These are phyloP conservation scores for Cyanoderma ruficeps DNA, from an alignment of 2,113 vertebrate genomes.

Conservation along the genomic window DNA sequence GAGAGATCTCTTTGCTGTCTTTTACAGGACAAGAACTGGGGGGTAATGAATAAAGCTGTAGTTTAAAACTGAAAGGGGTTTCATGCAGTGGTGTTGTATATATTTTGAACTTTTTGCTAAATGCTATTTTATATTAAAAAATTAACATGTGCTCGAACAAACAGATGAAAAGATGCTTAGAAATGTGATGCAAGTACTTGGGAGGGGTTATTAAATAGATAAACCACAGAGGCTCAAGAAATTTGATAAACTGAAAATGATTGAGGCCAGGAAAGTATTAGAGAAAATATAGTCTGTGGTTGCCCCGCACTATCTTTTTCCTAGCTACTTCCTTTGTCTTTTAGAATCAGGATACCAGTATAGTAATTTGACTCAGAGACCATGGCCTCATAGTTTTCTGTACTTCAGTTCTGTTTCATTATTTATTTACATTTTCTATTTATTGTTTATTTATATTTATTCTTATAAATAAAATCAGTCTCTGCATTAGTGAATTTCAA, in stretches of 20 bases:
- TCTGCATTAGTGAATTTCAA: neutral
- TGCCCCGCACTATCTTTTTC: neutral
- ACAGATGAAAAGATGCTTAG: neutral
- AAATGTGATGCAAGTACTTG: neutral
- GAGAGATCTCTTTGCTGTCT: neutral
- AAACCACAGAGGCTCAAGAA: neutral
- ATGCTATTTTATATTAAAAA: neutral
- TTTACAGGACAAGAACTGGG: neutral
- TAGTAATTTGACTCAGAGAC: neutral
- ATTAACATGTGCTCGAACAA: neutral
- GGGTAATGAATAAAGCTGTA: neutral
- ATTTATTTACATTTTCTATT: neutral
- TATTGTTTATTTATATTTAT: neutral
- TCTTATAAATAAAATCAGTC: neutral
- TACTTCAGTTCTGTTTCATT: neutral
- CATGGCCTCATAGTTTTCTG: neutral
- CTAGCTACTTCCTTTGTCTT: neutral
- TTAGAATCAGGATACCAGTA: neutral
- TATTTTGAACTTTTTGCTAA: neutral
- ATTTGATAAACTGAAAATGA: neutral
- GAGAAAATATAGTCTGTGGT: neutral
- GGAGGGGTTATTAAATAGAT: neutral
- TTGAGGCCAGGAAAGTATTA: neutral
- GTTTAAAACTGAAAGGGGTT: neutral
- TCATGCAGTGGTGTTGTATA: neutral